Evolutionary conservation across 2,113 vertebrate genomes (phyloP).

Genomic region (Chloropsis cyanopogon): DNA sequence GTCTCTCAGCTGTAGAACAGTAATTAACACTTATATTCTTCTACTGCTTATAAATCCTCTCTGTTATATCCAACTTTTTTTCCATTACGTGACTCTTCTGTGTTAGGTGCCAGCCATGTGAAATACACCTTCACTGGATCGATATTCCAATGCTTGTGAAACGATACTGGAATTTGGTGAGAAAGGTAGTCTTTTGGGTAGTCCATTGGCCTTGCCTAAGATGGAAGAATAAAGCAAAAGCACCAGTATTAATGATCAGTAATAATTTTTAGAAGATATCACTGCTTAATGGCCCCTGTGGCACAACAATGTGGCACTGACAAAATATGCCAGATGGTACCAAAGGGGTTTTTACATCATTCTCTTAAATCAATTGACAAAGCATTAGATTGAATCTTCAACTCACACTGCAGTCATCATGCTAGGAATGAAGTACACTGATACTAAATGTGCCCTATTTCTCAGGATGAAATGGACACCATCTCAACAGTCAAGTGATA

Average conservation of each 20-base stretch:
- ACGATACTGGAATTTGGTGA: constrained; percentile 95
- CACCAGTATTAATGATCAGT: background rate
- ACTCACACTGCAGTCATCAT: background rate
- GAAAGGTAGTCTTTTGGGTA: constrained; percentile 88
- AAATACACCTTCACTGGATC: constrained; percentile 89
- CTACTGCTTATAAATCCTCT: constrained; percentile 80
- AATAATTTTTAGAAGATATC: background rate
- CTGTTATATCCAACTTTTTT: constrained; percentile 55
- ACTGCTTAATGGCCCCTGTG: background rate
- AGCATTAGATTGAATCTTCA: background rate
- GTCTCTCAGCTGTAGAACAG: background rate
- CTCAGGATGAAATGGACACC: background rate
- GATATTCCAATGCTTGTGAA: constrained; percentile 98
- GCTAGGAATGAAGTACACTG: background rate
- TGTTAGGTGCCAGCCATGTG: constrained; percentile 81
- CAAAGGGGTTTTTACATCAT: background rate
- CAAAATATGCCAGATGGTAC: background rate
- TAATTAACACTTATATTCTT: background rate
- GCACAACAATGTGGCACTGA: background rate
- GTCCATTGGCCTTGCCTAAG: constrained; percentile 91
- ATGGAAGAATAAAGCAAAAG: constrained; percentile 36
- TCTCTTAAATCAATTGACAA: background rate
- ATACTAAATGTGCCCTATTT: background rate
- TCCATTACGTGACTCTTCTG: constrained; percentile 52
- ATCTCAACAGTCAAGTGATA: background rate